Evolutionary conservation across 2,888 invertebrate genomes (phyloP).

Genomic region (Cataglyphis cursor): DNA sequence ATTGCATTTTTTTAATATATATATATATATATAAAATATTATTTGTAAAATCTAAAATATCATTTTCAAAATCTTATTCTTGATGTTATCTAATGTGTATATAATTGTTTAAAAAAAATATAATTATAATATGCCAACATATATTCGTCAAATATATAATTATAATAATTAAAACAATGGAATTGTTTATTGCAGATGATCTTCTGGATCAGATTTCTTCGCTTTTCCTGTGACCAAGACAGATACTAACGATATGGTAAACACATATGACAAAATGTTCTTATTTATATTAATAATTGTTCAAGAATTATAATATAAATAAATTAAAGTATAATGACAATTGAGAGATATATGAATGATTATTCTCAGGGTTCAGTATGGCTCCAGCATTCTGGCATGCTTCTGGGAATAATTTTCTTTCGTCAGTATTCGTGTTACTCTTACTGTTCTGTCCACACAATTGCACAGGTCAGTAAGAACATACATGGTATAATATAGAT

Average conservation of each 20-base stretch:
- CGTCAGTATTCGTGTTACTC: slow-evolving; percentile 91
- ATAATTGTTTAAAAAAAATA: neutral
- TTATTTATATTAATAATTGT: neutral
- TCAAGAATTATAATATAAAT: slow-evolving; percentile 5
- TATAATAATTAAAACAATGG: neutral
- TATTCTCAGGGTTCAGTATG: slow-evolving; percentile 92
- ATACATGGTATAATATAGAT: neutral
- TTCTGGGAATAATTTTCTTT: slow-evolving; percentile 93
- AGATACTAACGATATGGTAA: slow-evolving; percentile 94
- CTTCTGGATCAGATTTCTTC: slow-evolving; percentile 87
- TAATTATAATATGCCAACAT: neutral
- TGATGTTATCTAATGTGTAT: neutral
- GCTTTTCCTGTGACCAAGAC: slow-evolving; percentile 87
- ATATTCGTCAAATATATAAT: neutral
- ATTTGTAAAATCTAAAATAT: too few relatives aligned
- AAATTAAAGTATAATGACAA: neutral
- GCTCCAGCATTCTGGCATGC: slow-evolving; percentile 94
- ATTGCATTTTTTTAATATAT: too few relatives aligned
- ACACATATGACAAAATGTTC: slow-evolving; percentile 22
- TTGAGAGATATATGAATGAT: slow-evolving; percentile 62
- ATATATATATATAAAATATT: too few relatives aligned
- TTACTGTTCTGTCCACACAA: slow-evolving; percentile 92
- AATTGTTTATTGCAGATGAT: slow-evolving; percentile 87
- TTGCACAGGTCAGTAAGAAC: slow-evolving; percentile 91
- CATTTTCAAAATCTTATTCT: neutral